Conservation (phyloP, 2,113 vertebrate species). For the Leptobrachium leishanense region DNA sequence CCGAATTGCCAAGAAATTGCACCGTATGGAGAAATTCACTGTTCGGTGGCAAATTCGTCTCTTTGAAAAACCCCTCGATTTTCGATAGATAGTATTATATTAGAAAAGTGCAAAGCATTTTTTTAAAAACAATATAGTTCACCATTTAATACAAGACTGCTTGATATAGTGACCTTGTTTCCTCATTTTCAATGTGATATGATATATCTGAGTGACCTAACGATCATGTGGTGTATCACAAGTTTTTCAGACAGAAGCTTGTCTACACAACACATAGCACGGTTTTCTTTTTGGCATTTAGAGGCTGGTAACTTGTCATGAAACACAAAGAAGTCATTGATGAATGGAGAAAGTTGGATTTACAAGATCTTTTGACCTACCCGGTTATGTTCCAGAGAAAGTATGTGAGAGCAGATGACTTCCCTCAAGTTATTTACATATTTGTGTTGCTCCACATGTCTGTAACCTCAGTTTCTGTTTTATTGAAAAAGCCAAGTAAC, state of each 20-base stretch:
- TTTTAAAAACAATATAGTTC: background rate
- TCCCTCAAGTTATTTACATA: no score
- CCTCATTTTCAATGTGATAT: slow-evolving; percentile 56
- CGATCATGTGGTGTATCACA: slow-evolving; percentile 71
- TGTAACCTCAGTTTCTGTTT: no score
- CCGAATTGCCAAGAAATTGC: no score
- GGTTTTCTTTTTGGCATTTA: slow-evolving; percentile 77
- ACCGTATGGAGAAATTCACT: no score
- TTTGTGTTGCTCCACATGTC: no score
- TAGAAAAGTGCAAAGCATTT: no score
- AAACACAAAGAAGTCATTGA: slow-evolving; percentile 74
- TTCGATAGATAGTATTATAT: no score
- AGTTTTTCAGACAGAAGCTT: slow-evolving; percentile 71
- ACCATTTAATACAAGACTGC: background rate
- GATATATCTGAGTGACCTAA: slow-evolving; percentile 75
- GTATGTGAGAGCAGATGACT: slow-evolving; percentile 57
- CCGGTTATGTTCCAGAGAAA: slow-evolving; percentile 73
- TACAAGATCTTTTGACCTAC: slow-evolving; percentile 70
- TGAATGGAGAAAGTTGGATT: slow-evolving; percentile 70
- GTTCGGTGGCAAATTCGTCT: no score
- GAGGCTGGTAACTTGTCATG: slow-evolving; percentile 71
- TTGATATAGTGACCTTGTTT: background rate
- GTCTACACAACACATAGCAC: slow-evolving; percentile 65
- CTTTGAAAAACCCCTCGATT: no score
- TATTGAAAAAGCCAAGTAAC: no score